Evolutionary conservation across 1,140 invertebrate species (phyloP).

Genomic region (Agrypnia vestita): DNA sequence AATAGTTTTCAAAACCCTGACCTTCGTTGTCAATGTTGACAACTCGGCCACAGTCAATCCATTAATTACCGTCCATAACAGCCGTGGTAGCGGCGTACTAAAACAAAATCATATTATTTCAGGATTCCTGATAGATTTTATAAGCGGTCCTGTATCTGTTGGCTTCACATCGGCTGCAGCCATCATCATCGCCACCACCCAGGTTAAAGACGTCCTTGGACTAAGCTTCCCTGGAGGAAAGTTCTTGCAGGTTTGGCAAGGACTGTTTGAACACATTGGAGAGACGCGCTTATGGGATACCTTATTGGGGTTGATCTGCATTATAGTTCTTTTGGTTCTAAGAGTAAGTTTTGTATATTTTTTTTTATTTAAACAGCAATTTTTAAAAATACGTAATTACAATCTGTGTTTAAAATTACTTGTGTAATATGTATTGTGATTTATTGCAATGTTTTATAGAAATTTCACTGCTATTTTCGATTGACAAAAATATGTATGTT

Average conservation of each 20-base stretch:
- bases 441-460: too few relatives aligned
- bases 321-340: conserved; percentile 78
- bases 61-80: too few relatives aligned
- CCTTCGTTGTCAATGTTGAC: too few relatives aligned
- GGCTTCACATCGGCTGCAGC: conserved; percentile 93
- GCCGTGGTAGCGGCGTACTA: too few relatives aligned
- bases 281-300: conserved; percentile 80
- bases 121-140: conserved; percentile 94
- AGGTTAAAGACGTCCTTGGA: conserved; percentile 87
- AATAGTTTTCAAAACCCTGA: too few relatives aligned
- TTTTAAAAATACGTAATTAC: too few relatives aligned
- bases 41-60: too few relatives aligned
- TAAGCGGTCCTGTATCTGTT: conserved; percentile 91
- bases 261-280: conserved; percentile 79
- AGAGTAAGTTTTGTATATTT: conserved; percentile 74
- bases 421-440: too few relatives aligned
- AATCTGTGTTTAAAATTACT: too few relatives aligned
- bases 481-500: too few relatives aligned
- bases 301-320: conserved; percentile 78
- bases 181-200: conserved; percentile 89
- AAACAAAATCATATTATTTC: conserved; percentile 49
- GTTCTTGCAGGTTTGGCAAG: conserved; percentile 77
- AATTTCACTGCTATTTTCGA: too few relatives aligned
- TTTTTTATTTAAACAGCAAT: too few relatives aligned
- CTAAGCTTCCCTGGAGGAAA: conserved; percentile 78